Evolutionary conservation across 2,888 invertebrate genomes (phyloP).

Genomic region (Apamea monoglypha): DNA sequence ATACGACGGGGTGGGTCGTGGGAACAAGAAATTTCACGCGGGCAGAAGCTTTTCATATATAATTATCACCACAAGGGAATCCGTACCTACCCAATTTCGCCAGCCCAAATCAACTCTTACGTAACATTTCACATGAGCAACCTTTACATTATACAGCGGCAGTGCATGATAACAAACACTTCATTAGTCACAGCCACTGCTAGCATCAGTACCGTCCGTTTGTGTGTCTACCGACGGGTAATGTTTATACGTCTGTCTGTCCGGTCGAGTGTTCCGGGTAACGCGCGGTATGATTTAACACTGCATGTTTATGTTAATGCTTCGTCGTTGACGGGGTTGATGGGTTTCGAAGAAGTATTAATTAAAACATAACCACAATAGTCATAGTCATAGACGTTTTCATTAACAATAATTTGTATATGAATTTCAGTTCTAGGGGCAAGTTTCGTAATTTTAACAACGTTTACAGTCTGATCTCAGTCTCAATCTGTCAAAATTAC

Average conservation of each 20-base stretch:
- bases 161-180: conserved; percentile 44
- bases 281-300: conserved; percentile 13
- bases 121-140: conserved; percentile 3
- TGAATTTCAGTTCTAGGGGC: background rate
- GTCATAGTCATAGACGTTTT: no score
- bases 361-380: background rate
- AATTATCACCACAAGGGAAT: background rate
- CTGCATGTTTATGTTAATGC: conserved; percentile 36
- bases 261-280: conserved; percentile 41
- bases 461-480: no score
- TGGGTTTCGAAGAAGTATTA: conserved; percentile 10
- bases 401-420: no score
- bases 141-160: conserved; percentile 29
- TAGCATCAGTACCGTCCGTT: conserved; percentile 33
- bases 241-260: conserved; percentile 57
- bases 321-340: background rate
- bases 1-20: no score
- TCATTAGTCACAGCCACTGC: conserved; percentile 48
- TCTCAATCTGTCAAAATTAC: no score
- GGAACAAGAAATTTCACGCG: no score
- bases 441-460: no score
- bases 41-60: background rate
- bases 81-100: background rate
- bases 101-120: background rate
- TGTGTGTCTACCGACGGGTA: conserved; percentile 31